Base-by-base conservation (phyloP, 2,113 vertebrate genomes). In the Callorhinus ursinus region DNA sequence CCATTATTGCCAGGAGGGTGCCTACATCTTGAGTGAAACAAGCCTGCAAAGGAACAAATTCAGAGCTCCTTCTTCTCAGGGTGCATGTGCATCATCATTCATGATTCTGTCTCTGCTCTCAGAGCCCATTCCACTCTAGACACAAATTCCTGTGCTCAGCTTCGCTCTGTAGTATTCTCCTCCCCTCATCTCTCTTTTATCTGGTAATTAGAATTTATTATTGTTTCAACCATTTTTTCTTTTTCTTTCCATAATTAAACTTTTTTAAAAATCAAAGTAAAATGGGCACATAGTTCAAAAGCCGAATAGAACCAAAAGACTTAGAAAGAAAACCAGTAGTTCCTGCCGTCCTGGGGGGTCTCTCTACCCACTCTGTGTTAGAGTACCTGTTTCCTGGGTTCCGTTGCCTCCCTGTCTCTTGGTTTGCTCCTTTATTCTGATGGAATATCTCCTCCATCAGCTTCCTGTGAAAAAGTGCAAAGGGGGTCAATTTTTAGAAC, bases 201-300 rank as follows among this genome's bases (percentile, higher is more conserved):
- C 61, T 94, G 57, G 82, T 59, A 96, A 57, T 49, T 80, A 28
- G 61, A 61, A 39, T 46, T 93, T 74, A 72, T 77, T 67, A 16
- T n/a, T n/a, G 36, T 92, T 95, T 83, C 79, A 79, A 13, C 59
- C 33, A 11, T 91, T 84, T 72, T 72, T 61, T 71, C 59, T 42
- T 53, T 21, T 59, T 59, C 26, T 46, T 28, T 7, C 72, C 57
- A 80, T 82, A 61, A 61, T 90, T 31, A 74, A 88, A 80, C 46
- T 97, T 65, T 46, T 57, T 88, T 76, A 80, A 39, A 12, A 61
- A 85, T 89, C 31, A 82, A 77, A 79, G 61, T 55, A 31, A 84
- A 83, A 36, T 21, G 67, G 69, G 57, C 53, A 39, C 42, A 13
- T 74, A 39, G 74, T 84, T 95, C n/a, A 94, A 69, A 95, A 94